Base-by-base conservation (phyloP, 1,140 invertebrate genomes). In the Condylostylus longicornis region DNA sequence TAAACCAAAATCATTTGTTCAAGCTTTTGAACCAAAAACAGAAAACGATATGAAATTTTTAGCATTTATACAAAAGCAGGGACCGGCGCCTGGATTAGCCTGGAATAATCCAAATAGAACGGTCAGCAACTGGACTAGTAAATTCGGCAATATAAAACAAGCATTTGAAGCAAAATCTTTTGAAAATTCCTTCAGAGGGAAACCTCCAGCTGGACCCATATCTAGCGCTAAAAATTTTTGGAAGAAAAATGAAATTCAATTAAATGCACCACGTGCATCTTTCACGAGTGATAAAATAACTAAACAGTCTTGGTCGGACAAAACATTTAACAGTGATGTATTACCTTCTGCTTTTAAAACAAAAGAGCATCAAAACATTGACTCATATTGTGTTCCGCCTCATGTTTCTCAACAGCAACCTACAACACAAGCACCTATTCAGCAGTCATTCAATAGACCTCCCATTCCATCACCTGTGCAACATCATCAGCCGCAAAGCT, bases 71-170 rank as follows among this genome's bases (percentile, higher is more conserved):
- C 77, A 75, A 38, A 81, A 79, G 48, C 80, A 83, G 44, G 72
- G 69, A 54, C 59, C 71, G 35, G 49, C 66, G 42, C 49, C 57
- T 35, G 35, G 55, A 13, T 33, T 51, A 6, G 35, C 53, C 19
- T 35, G 62, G 60, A 46, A 43, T 23, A 57, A 50, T 38, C 40
- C 48, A 5, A 22, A 36, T 33, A 48, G 49, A 5, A 53, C 52
- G 36, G 52, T 58, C 1, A 48, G 52, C 5, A 79, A 81, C 42
- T 85, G 81, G 81, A 82, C 71, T 41, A 80, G 69, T 46, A 69
- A 80, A 34, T 89, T 89, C 54, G 80, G 78, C 1, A 81, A 82
- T 43, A 79, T 89, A 9, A 87, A 86, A 57, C 82, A 80, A n/a
- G 67, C 77, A 4, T 88, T 89, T 52, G 83, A 88, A 44, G 51